Base-by-base conservation (phyloP, 2,797 vertebrate genomes). In the Propithecus perrieri region DNA sequence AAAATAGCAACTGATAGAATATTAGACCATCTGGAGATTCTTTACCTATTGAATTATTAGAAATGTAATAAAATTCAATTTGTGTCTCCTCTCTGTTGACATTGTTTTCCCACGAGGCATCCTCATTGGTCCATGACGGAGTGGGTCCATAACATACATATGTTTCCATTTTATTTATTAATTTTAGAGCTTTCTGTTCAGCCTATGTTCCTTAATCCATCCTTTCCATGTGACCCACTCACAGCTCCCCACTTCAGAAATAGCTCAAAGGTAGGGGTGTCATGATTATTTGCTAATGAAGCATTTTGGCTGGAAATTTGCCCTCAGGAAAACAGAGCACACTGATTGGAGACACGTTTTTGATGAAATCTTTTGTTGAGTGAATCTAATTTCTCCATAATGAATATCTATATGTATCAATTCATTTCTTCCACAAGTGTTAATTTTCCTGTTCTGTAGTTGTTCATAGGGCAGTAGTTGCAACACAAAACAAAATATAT, bases 201-300 rank as follows among this genome's bases (percentile, higher is more conserved):
- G 8, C 55, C 7, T 53, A 10, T 38, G 20, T 41, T 65, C 33
- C n/a, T 89, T 41, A 81, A 61, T 87, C 33, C 30, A 38, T 43
- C n/a, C 30, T 95, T 91, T 43, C 41, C 10, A 38, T 35, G 53
- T 85, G 76, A 71, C 53, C 92, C 38, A 78, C 61, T 74, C 71
- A 86, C 55, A 85, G 59, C 7, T 95, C 22, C 83, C 61, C 41
- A 69, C 46, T 96, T 91, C 43, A 72, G 81, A 95, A 95, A 69
- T 28, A 89, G 50, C 74, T 92, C 90, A 94, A 85, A 96, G 24
- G 17, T 89, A 75, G 65, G 85, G n/a, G 28, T 72, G 12, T 94
- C 18, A 33, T 63, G 85, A 91, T 95, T 91, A 78, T 94, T 97
- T 96, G 92, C 76, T 97, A 95, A 74, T 96, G 81, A 96, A 93